phyloP scores from a whole-genome alignment of 2,113 vertebrate species.

The Aspidoscelis tigris region DNA sequence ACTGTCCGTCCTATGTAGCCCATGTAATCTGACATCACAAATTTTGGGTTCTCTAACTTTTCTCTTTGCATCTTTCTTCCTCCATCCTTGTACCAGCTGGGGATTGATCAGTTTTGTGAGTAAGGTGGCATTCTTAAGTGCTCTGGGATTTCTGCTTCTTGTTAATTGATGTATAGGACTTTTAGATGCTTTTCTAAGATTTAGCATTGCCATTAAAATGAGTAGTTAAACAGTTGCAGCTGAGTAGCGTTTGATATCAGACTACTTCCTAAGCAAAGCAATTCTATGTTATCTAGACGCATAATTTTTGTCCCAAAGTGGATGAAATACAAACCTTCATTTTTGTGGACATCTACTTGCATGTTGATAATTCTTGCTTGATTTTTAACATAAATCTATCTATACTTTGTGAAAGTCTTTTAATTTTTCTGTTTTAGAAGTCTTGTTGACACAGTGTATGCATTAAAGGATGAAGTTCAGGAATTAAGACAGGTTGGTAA shows the following conservation, averaged over 20 bases:
- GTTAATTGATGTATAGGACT: constrained; percentile 23
- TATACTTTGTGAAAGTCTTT: constrained; percentile 27
- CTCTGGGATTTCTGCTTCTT: constrained; percentile 10
- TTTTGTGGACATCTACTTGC: not conserved
- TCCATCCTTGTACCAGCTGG: constrained; percentile 38
- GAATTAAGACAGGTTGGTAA: constrained; percentile 91
- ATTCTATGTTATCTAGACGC: not conserved
- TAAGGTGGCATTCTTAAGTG: constrained; percentile 26
- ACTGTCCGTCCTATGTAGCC: not conserved
- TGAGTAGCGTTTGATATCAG: not conserved
- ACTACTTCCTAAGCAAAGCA: not conserved
- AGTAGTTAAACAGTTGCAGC: not conserved
- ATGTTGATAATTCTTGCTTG: constrained; percentile 8
- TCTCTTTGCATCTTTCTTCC: constrained; percentile 35
- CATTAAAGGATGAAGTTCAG: constrained; percentile 92
- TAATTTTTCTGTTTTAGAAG: constrained; percentile 78
- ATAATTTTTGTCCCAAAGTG: not conserved
- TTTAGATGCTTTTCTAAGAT: not conserved
- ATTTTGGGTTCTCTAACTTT: constrained; percentile 33
- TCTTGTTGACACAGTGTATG: constrained; percentile 94
- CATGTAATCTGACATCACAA: constrained; percentile 8
- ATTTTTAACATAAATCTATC: constrained; percentile 20
- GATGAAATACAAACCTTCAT: not conserved
- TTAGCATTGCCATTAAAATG: not conserved
- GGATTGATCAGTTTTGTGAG: constrained; percentile 9